A percentile compares a stretch with the other conserved stretches of the same genome.
Evolutionary conservation across 1,140 invertebrate species (phyloP).

Genomic region (Mactra quadrangularis): DNA sequence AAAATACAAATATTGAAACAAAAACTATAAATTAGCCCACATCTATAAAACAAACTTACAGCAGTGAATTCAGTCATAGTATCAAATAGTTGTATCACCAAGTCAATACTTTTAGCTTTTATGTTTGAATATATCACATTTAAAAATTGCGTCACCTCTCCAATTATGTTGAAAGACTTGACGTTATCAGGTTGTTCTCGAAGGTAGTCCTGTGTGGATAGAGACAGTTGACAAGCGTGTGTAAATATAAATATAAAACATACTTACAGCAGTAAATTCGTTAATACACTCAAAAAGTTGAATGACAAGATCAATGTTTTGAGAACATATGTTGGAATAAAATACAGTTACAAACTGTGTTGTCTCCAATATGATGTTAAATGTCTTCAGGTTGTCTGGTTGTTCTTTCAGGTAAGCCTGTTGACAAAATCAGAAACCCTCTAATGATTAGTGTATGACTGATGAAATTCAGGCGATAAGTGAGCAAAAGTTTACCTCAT

Average conservation of each 20-base stretch:
- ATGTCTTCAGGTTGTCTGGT: constrained; percentile 84
- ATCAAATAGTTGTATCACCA: constrained; percentile 83
- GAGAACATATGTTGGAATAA: constrained; percentile 82
- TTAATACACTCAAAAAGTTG: constrained; percentile 83
- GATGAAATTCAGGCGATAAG: neutral
- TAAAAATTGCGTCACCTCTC: constrained; percentile 82
- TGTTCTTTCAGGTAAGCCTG: constrained; percentile 83
- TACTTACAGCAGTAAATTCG: constrained; percentile 83
- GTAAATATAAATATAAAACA: constrained; percentile 14
- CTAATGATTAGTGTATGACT: constrained; percentile 30
- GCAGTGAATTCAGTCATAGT: constrained; percentile 83
- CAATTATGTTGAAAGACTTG: constrained; percentile 83
- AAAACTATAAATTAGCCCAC: too few relatives aligned
- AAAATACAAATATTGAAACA: too few relatives aligned
- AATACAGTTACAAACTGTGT: constrained; percentile 82
- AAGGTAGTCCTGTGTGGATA: constrained; percentile 80
- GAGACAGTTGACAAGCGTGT: constrained; percentile 14
- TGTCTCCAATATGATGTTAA: constrained; percentile 83
- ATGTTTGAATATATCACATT: constrained; percentile 83
- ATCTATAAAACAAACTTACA: too few relatives aligned
- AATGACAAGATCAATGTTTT: constrained; percentile 82
- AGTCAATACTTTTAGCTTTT: constrained; percentile 80
- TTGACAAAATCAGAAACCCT: constrained; percentile 39
- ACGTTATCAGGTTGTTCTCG: constrained; percentile 84
- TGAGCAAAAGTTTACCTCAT: neutral